phyloP scores from a whole-genome alignment of 2,113 vertebrate species.

The Oryzias curvinotus region DNA sequence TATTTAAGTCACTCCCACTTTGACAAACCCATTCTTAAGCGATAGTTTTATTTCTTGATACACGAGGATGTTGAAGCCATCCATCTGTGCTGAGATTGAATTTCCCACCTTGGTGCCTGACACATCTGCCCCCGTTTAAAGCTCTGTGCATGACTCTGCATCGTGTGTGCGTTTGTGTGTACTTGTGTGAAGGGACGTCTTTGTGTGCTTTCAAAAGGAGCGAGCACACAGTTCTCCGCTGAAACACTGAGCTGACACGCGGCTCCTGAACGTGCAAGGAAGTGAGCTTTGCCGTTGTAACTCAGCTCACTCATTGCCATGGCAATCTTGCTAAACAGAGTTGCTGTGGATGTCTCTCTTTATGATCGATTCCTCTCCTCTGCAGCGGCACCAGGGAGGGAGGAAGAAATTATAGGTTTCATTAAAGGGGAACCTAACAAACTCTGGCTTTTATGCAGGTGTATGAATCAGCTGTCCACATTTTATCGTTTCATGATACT shows the following conservation, averaged over 20 bases:
- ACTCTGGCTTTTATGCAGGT: conserved; percentile 63
- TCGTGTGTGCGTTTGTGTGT: background rate
- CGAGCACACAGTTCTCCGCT: background rate
- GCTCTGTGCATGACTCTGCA: conserved; percentile 14
- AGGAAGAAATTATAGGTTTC: conserved; percentile 68
- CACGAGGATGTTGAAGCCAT: conserved; percentile 34
- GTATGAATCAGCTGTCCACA: conserved; percentile 69
- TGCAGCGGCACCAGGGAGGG: conserved; percentile 28
- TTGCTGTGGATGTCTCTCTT: conserved; percentile 51
- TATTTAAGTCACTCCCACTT: too few species aligned
- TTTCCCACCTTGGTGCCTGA: conserved; percentile 61
- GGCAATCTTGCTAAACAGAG: conserved; percentile 31
- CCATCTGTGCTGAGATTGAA: conserved; percentile 65
- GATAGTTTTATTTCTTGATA: conserved; percentile 37
- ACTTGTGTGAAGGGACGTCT: background rate
- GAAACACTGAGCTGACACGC: conserved; percentile 12
- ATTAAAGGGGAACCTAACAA: conserved; percentile 69
- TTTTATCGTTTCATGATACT: conserved; percentile 73
- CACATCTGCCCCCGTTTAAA: conserved; percentile 64
- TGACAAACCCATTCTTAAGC: background rate
- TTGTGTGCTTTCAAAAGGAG: background rate
- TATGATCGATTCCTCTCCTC: conserved; percentile 48
- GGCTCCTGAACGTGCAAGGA: conserved; percentile 12
- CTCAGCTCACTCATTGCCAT: conserved; percentile 34
- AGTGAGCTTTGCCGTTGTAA: conserved; percentile 31